Conservation (phyloP, 2,797 vertebrate species). For the Danio tinwini region DNA sequence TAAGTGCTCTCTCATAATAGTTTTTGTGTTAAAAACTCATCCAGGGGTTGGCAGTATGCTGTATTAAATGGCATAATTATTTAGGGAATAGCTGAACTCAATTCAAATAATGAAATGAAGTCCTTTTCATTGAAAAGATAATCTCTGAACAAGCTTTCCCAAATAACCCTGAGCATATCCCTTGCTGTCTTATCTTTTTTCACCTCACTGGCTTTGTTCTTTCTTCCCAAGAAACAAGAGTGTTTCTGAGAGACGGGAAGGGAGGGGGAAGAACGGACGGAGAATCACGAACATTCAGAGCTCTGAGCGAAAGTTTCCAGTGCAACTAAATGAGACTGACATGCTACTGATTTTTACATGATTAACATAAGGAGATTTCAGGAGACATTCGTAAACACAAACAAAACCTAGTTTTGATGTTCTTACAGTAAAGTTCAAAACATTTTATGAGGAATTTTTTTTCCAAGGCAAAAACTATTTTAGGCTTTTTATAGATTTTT, state of each 20-base stretch:
- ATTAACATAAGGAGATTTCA: slow-evolving; percentile 5
- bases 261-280: not conserved
- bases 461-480: not conserved
- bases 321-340: slow-evolving; percentile 32
- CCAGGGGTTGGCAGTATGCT: slow-evolving; percentile 12
- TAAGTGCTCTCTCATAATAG: slow-evolving; percentile 10
- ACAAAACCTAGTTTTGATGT: not conserved
- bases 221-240: slow-evolving; percentile 10
- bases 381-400: not conserved
- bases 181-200: slow-evolving; percentile 34
- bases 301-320: slow-evolving; percentile 9
- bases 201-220: slow-evolving; percentile 17
- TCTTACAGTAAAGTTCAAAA: not conserved
- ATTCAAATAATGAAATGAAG: slow-evolving; percentile 35
- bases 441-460: not conserved
- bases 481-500: too few species aligned
- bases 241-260: not conserved
- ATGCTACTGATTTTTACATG: slow-evolving; percentile 31
- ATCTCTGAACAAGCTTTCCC: slow-evolving; percentile 42
- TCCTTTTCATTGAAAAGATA: slow-evolving; percentile 17
- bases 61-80: slow-evolving; percentile 36
- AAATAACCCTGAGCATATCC: slow-evolving; percentile 40
- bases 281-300: slow-evolving; percentile 24
- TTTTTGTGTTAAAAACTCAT: slow-evolving; percentile 32
- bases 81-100: slow-evolving; percentile 32